Conservation (phyloP, 2,113 vertebrate species). For the Poeciliopsis turrubarensis region DNA sequence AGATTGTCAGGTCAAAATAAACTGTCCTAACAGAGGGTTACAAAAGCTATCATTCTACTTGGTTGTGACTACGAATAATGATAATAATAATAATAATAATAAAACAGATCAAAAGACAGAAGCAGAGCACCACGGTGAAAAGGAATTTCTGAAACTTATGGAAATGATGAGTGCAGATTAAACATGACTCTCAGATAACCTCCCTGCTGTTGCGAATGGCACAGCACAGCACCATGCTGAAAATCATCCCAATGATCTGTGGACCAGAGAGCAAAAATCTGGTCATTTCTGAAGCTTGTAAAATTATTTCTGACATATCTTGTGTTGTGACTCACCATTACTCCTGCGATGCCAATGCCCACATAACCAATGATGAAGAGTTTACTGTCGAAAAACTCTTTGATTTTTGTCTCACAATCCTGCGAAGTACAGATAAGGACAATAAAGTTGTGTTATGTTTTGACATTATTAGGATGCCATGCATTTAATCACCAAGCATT, state of each 20-base stretch:
- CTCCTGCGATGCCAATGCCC: conserved; percentile 91
- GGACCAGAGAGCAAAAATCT: conserved; percentile 3
- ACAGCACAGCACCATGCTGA: conserved; percentile 98
- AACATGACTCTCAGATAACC: conserved; percentile 82
- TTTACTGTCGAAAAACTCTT: conserved; percentile 84
- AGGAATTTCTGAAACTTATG: conserved; percentile 1
- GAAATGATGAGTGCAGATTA: not conserved
- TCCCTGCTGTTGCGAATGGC: conserved; percentile 92
- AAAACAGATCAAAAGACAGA: not conserved
- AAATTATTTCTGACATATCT: not conserved
- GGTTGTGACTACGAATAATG: conserved; percentile 9
- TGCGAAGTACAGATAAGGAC: conserved; percentile 52
- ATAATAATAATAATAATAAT: not conserved
- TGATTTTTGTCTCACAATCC: conserved; percentile 89
- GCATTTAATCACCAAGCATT: not conserved
- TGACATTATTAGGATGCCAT: conserved; percentile 1
- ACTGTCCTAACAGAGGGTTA: conserved; percentile 8
- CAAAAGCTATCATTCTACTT: conserved; percentile 2
- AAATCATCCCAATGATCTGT: conserved; percentile 98
- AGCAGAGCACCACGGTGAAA: conserved; percentile 19
- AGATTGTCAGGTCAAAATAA: conserved; percentile 32
- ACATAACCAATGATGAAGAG: conserved; percentile 93
- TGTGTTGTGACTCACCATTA: conserved; percentile 85
- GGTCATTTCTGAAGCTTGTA: rapidly evolving
- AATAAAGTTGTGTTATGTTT: not conserved